Evolutionary conservation across 2,797 vertebrate genomes (phyloP).

Genomic region (Erithacus rubecula): DNA sequence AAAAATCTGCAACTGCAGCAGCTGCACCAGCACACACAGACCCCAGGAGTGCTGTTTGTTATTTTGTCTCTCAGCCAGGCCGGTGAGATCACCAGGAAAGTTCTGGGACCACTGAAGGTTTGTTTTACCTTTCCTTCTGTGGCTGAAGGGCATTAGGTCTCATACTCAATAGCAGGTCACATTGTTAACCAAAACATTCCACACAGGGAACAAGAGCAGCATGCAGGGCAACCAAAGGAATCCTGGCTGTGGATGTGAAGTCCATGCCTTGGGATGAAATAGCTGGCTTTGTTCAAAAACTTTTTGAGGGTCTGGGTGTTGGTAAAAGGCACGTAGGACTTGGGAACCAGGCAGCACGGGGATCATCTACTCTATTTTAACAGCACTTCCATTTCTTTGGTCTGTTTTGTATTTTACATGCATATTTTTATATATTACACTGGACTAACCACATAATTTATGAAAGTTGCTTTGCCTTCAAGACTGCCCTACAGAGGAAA

Average conservation of each 20-base stretch:
- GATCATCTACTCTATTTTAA: background rate
- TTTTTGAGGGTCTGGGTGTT: background rate
- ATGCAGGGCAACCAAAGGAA: background rate
- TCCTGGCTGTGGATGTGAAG: background rate
- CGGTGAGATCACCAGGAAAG: background rate
- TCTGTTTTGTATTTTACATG: background rate
- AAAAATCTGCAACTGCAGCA: background rate
- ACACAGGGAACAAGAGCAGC: background rate
- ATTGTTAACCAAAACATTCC: background rate
- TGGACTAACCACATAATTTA: background rate
- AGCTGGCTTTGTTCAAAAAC: background rate
- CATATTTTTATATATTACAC: background rate
- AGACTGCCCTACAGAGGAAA: background rate
- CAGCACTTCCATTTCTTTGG: background rate
- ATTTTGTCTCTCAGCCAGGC: background rate
- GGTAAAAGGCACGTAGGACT: too few relatives aligned
- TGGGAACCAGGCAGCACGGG: background rate
- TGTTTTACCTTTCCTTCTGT: background rate
- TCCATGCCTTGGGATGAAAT: background rate
- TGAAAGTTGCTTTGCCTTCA: background rate
- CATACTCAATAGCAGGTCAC: background rate
- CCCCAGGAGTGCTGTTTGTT: background rate
- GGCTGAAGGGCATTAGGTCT: background rate
- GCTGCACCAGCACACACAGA: rapidly evolving
- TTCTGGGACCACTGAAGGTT: background rate